phyloP scores from a whole-genome alignment of 2,113 vertebrate genomes.

The Kobus ellipsiprymnus region DNA sequence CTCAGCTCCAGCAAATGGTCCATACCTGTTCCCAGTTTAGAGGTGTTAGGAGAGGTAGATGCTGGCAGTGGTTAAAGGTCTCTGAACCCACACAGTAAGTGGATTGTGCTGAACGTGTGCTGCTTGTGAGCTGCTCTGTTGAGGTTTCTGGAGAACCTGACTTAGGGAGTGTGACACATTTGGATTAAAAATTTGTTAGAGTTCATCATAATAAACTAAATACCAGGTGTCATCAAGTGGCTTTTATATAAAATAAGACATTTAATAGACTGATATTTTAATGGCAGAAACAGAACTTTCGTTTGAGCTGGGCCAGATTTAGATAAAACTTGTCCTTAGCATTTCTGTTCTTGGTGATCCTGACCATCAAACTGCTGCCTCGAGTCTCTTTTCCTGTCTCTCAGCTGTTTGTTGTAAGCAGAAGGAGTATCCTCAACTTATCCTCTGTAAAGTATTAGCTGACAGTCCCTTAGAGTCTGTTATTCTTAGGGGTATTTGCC shows the following conservation, averaged over 20 bases:
- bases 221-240: background rate
- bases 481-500: background rate
- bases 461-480: background rate
- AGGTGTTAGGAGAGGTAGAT: background rate
- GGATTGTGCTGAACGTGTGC: background rate
- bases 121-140: background rate
- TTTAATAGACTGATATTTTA: background rate
- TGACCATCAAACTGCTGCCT: background rate
- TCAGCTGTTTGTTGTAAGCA: background rate
- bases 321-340: background rate
- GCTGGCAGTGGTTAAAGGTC: background rate
- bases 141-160: background rate
- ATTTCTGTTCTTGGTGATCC: background rate
- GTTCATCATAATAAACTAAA: background rate
- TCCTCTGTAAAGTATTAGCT: background rate
- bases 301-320: background rate
- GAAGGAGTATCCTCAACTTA: background rate
- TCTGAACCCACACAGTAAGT: background rate
- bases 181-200: background rate
- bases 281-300: background rate
- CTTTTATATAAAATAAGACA: background rate
- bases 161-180: background rate
- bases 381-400: background rate
- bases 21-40: background rate
- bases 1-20: background rate